A percentile compares a stretch with the other conserved stretches of the same genome.
These are phyloP conservation scores for Drosophila pandora DNA, from an alignment of 1,140 invertebrate species.

Conservation along the genomic window DNA sequence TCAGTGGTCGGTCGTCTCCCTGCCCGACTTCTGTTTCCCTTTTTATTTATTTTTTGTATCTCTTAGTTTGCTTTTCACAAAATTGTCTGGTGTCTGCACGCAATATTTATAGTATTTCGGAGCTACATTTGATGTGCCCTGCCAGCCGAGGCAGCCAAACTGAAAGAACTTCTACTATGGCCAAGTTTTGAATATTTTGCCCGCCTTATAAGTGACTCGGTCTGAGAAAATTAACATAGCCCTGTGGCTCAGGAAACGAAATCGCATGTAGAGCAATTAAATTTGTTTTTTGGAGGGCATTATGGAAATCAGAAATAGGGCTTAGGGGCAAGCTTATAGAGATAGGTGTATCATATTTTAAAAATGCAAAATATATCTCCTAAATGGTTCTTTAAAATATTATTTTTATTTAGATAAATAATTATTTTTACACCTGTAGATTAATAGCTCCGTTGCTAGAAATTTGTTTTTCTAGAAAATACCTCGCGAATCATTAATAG, in stretches of 20 bases:
- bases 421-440: no score
- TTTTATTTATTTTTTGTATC: constrained; percentile 20
- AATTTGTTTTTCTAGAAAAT: not conserved
- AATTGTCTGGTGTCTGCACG: constrained; percentile 70
- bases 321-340: no score
- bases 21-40: constrained; percentile 71
- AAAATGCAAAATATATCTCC: no score
- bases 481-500: constrained; percentile 67
- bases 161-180: constrained; percentile 42
- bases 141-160: constrained; percentile 12
- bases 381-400: no score
- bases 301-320: constrained; percentile 26
- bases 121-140: constrained; percentile 11
- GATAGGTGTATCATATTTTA: no score
- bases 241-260: constrained; percentile 57
- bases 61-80: constrained; percentile 29
- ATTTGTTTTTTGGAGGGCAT: constrained; percentile 18
- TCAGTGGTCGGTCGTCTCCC: constrained; percentile 16
- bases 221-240: constrained; percentile 63
- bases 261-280: constrained; percentile 54
- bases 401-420: no score
- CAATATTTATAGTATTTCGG: constrained; percentile 43
- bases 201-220: constrained; percentile 62
- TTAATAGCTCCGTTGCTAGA: not conserved
- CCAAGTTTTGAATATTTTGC: constrained; percentile 67